Percentiles rank a stretch among this genome's conserved stretches.
Evolutionary conservation across 2,113 vertebrate genomes (phyloP).

Genomic region (Odontesthes bonariensis): DNA sequence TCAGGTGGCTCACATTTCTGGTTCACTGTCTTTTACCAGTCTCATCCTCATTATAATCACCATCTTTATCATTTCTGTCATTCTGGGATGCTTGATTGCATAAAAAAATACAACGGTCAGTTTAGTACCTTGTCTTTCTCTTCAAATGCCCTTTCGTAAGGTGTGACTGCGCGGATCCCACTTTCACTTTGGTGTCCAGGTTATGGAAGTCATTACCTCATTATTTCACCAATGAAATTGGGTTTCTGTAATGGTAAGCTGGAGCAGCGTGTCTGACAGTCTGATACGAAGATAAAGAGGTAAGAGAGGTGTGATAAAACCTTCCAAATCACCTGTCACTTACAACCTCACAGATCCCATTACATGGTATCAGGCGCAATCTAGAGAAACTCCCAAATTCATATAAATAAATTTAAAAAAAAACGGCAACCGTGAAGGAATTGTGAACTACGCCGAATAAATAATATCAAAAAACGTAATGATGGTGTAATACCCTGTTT

Average conservation of each 20-base stretch:
- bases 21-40: background rate
- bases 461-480: background rate
- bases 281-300: conserved; percentile 2
- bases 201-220: conserved; percentile 43
- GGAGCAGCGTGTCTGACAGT: conserved; percentile 10
- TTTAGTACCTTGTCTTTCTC: conserved; percentile 8
- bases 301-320: background rate
- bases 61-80: conserved; percentile 21
- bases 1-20: conserved; percentile 11
- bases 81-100: conserved; percentile 30
- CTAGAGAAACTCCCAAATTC: conserved; percentile 5
- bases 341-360: background rate
- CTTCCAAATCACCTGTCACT: conserved; percentile 1
- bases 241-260: conserved; percentile 25
- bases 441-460: background rate
- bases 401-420: background rate
- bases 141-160: conserved; percentile 24
- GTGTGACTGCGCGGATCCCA: conserved; percentile 16
- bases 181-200: conserved; percentile 35
- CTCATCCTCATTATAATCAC: conserved; percentile 31
- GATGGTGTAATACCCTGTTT: background rate
- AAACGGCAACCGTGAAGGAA: background rate
- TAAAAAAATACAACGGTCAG: conserved; percentile 6
- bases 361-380: background rate
- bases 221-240: conserved; percentile 38